phyloP scores from a whole-genome alignment of 2,797 vertebrate genomes.

The Rhinichthys osculus region DNA sequence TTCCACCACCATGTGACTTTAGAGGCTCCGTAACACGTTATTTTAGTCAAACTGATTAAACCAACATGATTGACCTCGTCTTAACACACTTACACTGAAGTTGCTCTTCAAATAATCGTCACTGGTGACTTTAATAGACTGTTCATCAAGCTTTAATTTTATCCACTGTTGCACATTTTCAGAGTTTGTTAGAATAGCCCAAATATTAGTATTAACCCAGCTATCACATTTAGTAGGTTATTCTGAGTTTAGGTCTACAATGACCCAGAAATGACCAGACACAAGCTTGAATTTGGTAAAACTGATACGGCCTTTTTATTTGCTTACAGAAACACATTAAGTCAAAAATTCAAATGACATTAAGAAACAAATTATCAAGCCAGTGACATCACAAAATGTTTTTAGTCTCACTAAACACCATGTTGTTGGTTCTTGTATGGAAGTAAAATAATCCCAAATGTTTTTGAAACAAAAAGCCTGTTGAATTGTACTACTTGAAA shows the following conservation, averaged over 20 bases:
- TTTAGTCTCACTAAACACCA: not conserved
- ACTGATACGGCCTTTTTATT: not conserved
- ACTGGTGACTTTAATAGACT: not conserved
- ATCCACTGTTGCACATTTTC: not conserved
- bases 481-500: no score
- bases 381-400: not conserved
- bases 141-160: not conserved
- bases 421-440: not conserved
- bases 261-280: not conserved
- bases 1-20: no score
- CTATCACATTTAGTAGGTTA: not conserved
- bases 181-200: not conserved
- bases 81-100: not conserved
- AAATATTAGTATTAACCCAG: not conserved
- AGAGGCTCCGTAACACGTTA: no score
- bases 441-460: no score
- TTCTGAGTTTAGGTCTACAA: not conserved
- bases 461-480: no score
- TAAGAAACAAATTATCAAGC: not conserved
- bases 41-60: not conserved
- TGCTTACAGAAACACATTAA: not conserved
- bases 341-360: not conserved
- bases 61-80: not conserved
- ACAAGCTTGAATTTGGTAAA: not conserved
- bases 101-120: not conserved